Conservation (phyloP, 2,797 vertebrate genomes). For the Cephalopachus bancanus region DNA sequence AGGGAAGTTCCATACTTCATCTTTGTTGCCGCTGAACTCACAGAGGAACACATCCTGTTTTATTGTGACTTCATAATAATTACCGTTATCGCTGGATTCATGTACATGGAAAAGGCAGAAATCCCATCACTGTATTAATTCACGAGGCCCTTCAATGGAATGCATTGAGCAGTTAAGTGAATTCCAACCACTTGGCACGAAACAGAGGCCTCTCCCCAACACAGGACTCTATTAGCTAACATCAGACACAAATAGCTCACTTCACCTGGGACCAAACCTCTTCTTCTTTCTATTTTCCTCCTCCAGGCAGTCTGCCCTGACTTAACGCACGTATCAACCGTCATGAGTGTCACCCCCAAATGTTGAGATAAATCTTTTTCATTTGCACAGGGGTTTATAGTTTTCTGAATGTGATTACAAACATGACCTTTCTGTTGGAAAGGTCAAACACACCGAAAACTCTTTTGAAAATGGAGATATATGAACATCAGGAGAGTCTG, state of each 20-base stretch:
- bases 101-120: conserved; percentile 87
- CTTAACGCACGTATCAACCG: conserved; percentile 17
- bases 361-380: conserved; percentile 57
- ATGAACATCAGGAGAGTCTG: not conserved
- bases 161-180: conserved; percentile 80
- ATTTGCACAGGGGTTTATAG: conserved; percentile 50
- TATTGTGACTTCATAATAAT: conserved; percentile 90
- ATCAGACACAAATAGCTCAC: not conserved
- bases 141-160: conserved; percentile 75
- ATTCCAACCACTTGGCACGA: conserved; percentile 74
- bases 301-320: conserved; percentile 22
- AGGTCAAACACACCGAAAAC: conserved; percentile 67
- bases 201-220: conserved; percentile 63
- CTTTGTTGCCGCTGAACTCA: conserved; percentile 86
- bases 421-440: conserved; percentile 67
- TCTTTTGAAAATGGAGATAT: conserved; percentile 68
- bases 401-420: conserved; percentile 67
- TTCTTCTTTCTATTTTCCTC: not conserved
- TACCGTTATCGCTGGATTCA: conserved; percentile 88
- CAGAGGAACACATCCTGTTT: conserved; percentile 87
- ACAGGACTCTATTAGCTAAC: not conserved
- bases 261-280: not conserved
- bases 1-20: conserved; percentile 83
- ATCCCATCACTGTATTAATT: conserved; percentile 86
- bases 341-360: conserved; percentile 21